Evolutionary conservation across 2,888 invertebrate genomes (phyloP), one percentile per base, ranked within the genome.

Genomic region (Podabrus alpinus): DNA sequence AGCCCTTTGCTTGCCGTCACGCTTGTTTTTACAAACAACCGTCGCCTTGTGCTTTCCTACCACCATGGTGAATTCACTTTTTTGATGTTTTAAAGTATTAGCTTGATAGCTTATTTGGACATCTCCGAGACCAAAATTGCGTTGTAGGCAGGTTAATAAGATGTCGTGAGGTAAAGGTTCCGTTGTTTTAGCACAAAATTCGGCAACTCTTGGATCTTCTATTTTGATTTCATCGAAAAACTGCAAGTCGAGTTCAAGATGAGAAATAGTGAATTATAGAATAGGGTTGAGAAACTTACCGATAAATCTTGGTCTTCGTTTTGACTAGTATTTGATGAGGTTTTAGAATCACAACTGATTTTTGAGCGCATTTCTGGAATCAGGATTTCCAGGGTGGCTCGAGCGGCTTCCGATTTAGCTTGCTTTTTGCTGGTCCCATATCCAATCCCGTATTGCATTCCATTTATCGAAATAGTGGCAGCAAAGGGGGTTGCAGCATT

Each of bases 81-180:
- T 95, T 87, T 97, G 96, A 85, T 95, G 95, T 83, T 96, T 95
- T 67, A 96, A 88, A 25, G 95, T 94, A 84, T 94, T 95, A 80
- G 86, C 86, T 72, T 95, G 94, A 81, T 95, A 95, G 81, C 94
- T 92, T 75, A 97, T 95, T 84, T 96, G 93, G 66, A 96, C 92
- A 87, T 97, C 96, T 45, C 94, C 95, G 76, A 96, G 91, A 29
- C 98, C 97, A 87, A 95, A 97, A 89, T 98, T 98, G 79, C 97
- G 89, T 85, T 97, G 94, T 75, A 98, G 89, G 84, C 98, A 98
- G 5, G 97, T 98, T 66, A 97, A 89, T 71, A 99, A 89, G 78
- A 98, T 95, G 81, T 97, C 95, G 89, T 97, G 98, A 0, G 99
- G 99, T 10, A 95, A 94, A 0, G 97, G 97, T 88, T 98, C 98